A percentile compares a stretch with the other conserved stretches of the same genome.
phyloP scores from a whole-genome alignment of 1,140 invertebrate species.

The Leptinotarsa defecta region DNA sequence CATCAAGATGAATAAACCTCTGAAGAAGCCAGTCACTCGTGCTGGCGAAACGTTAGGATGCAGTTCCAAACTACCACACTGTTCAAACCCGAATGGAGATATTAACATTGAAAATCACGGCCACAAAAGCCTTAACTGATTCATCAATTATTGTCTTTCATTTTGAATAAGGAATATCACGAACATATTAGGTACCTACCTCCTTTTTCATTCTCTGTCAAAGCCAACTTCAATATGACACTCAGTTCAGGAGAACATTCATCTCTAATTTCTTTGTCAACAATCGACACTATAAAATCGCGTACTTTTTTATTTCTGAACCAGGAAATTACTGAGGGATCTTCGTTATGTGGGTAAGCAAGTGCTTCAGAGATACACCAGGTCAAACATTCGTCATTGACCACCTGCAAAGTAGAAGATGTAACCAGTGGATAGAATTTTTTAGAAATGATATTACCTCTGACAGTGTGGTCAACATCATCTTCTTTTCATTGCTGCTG shows the following conservation, averaged over 20 bases:
- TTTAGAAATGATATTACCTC: conserved; percentile 52
- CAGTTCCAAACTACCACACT: no score
- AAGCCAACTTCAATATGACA: conserved; percentile 55
- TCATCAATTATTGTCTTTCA: no score
- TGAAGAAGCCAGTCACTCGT: no score
- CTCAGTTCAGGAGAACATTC: conserved; percentile 55
- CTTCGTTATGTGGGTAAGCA: conserved; percentile 58
- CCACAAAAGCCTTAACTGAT: no score
- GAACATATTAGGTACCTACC: conserved; percentile 31
- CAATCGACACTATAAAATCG: conserved; percentile 55
- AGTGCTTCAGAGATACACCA: conserved; percentile 59
- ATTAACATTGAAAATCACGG: no score
- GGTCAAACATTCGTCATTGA: conserved; percentile 33
- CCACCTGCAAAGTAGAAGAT: conserved; percentile 37
- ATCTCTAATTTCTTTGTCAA: conserved; percentile 54
- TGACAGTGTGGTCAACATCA: conserved; percentile 60
- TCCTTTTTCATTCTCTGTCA: conserved; percentile 47
- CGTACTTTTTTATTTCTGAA: conserved; percentile 55
- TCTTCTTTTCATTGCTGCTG: conserved; percentile 56
- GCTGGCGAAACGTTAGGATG: no score
- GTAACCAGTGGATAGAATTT: background rate
- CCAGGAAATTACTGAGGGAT: conserved; percentile 61
- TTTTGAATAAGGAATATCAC: no score
- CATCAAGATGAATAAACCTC: no score
- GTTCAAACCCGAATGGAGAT: no score